Conservation (phyloP, 1,140 invertebrate genomes). For the Psilanteris sp. region DNA sequence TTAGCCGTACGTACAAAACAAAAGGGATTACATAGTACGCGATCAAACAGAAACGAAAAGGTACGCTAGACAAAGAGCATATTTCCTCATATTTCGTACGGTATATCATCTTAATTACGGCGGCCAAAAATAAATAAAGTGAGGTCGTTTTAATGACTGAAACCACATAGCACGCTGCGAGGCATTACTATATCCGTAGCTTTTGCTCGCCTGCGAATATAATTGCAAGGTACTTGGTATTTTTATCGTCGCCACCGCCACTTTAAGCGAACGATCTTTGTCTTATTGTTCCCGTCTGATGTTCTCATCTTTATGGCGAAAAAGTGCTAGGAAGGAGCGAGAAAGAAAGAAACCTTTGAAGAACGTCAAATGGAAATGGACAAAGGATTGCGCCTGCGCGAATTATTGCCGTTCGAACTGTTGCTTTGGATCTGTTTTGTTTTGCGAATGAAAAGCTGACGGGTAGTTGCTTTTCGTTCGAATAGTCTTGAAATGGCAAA, state of each 20-base stretch:
- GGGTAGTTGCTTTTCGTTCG: slow-evolving; percentile 1
- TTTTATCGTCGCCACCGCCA: slow-evolving; percentile 75
- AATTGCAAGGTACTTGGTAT: slow-evolving; percentile 76
- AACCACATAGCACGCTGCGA: slow-evolving; percentile 37
- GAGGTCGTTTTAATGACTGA: slow-evolving; percentile 48
- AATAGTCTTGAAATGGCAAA: too few species aligned
- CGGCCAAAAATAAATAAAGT: slow-evolving; percentile 57
- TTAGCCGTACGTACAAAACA: slow-evolving; percentile 14
- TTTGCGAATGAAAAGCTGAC: slow-evolving; percentile 5
- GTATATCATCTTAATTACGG: slow-evolving; percentile 58
- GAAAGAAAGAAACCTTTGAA: slow-evolving; percentile 57
- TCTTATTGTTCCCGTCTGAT: slow-evolving; percentile 75
- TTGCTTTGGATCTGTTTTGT: slow-evolving; percentile 13
- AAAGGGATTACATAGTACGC: slow-evolving; percentile 6
- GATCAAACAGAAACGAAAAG: slow-evolving; percentile 1
- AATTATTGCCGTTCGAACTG: background rate
- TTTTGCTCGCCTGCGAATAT: slow-evolving; percentile 69
- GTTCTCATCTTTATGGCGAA: slow-evolving; percentile 73
- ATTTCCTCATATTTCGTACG: slow-evolving; percentile 53
- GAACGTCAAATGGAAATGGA: slow-evolving; percentile 73
- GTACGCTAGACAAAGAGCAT: slow-evolving; percentile 13
- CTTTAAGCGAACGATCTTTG: slow-evolving; percentile 72
- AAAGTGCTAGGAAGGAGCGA: slow-evolving; percentile 61
- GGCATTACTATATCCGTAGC: slow-evolving; percentile 64
- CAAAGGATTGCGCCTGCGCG: slow-evolving; percentile 59